These are phyloP conservation scores for Sturmia bella DNA, from an alignment of 2,888 invertebrate species.

Conservation along the genomic window DNA sequence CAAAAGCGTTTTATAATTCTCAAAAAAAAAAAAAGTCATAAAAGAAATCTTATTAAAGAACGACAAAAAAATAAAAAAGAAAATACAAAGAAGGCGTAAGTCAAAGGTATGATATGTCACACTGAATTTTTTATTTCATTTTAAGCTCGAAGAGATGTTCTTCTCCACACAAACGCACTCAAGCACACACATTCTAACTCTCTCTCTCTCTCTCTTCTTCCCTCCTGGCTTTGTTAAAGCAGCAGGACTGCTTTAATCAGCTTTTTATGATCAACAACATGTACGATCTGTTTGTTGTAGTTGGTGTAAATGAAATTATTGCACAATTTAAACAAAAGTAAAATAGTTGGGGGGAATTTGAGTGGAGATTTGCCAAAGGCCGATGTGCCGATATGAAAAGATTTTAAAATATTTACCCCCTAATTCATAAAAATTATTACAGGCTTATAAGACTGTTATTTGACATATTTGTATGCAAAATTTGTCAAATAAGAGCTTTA, in stretches of 20 bases:
- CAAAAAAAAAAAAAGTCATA: not conserved
- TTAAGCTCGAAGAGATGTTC: slow-evolving; percentile 13
- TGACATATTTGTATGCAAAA: too few species aligned
- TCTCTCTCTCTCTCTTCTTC: not conserved
- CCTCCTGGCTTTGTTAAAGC: not conserved
- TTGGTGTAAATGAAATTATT: slow-evolving; percentile 46
- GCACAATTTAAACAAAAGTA: slow-evolving; percentile 21
- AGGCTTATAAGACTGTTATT: too few species aligned
- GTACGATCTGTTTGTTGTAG: slow-evolving; percentile 34
- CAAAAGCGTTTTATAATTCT: slow-evolving; percentile 46
- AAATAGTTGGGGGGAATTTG: not conserved
- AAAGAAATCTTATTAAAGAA: slow-evolving; percentile 52
- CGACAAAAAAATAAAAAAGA: slow-evolving; percentile 4
- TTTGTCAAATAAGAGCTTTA: too few species aligned
- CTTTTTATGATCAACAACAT: slow-evolving; percentile 54
- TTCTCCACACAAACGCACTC: not conserved
- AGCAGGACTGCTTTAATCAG: slow-evolving; percentile 33
- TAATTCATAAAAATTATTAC: too few species aligned
- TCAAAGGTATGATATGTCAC: slow-evolving; percentile 69
- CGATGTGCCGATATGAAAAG: not conserved
- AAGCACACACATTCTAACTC: not conserved
- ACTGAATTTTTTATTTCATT: slow-evolving; percentile 57
- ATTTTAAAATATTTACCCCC: too few species aligned
- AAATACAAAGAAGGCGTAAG: slow-evolving; percentile 61
- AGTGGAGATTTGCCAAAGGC: slow-evolving; percentile 7